Evolutionary conservation across 2,113 vertebrate genomes (phyloP), one percentile per base, ranked within the genome.

Genomic region (Neogobius melanostomus): DNA sequence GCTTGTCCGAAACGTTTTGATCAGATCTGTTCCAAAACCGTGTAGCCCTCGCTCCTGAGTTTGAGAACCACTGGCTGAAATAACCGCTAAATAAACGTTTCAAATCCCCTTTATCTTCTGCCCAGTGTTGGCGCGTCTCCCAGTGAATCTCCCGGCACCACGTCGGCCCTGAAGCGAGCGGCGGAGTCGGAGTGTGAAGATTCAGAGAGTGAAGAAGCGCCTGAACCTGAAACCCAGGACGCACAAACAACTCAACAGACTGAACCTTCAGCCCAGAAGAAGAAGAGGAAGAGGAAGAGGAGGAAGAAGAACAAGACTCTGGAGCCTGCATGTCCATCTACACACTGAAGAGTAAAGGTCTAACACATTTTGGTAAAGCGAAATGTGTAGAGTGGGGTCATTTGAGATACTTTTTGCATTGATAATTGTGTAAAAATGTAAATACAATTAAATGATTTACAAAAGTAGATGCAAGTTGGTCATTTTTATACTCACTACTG

Each of bases 241-340:
- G 3, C 28, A 5, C 28, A 3, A 36, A 36, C 28, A 4, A 21
- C 53, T 28, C 9, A 56, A 11, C 17, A 11, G 9, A 28, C 17
- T 56, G 53, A 5, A 60, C 28, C 28, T 36, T 8, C 69, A 15
- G 69, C 42, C 8, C 82, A 77, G 47, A 89, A 63, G 66, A 87
- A 42, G 71, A 90, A 1, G 45, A 90, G 1, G 45, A 84, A 1
- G 69, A 86, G 6, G n/a, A 88, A 7, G 68, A 85, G 36, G 16
- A 86, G 64, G 4, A 85, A 79, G 60, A 80, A 73, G 60, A 65
- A 52, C 52, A 45, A 1, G 0, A 17, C 44, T 8, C 12, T 12
- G 2, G 12, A 8, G 36, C 12, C 12, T 43, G 43, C 4, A 60
- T 36, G 14, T 61, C 6, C 12, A 45, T 8, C 2, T 7, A 8